phyloP scores from a whole-genome alignment of 2,797 vertebrate genomes.

The Pangasius mekongensis region DNA sequence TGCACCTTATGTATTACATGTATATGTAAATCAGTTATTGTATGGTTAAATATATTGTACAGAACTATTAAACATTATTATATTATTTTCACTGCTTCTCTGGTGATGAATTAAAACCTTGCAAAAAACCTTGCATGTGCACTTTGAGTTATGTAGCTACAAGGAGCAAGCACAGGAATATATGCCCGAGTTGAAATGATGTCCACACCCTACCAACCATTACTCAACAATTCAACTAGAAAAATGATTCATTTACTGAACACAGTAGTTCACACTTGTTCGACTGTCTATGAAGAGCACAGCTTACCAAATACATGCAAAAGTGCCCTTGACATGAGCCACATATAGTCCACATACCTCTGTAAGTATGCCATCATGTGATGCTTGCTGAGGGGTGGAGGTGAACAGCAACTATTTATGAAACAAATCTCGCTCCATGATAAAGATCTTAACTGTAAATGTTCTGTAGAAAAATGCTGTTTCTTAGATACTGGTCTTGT shows the following conservation, averaged over 20 bases:
- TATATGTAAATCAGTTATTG: neutral
- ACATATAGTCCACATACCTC: neutral
- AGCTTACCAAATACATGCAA: neutral
- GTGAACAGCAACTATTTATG: neutral
- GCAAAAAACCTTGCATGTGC: neutral
- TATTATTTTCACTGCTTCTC: neutral
- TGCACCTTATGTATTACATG: neutral
- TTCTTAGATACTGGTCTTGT: neutral
- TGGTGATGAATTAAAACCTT: neutral
- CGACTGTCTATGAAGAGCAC: neutral
- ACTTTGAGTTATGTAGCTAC: no score
- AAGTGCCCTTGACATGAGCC: neutral
- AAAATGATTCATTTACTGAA: neutral
- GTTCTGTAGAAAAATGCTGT: slow-evolving; percentile 4
- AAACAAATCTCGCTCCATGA: slow-evolving; percentile 7
- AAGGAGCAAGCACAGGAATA: neutral
- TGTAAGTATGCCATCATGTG: slow-evolving; percentile 11
- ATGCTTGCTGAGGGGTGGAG: neutral
- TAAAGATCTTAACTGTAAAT: neutral
- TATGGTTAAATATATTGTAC: no score
- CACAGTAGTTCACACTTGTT: neutral
- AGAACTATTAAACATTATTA: neutral
- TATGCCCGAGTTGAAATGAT: neutral
- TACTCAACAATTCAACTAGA: neutral
- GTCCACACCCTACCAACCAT: neutral